These are phyloP conservation scores for Leptoteleia sp. DNA, from an alignment of 1,140 invertebrate species.

Conservation along the genomic window DNA sequence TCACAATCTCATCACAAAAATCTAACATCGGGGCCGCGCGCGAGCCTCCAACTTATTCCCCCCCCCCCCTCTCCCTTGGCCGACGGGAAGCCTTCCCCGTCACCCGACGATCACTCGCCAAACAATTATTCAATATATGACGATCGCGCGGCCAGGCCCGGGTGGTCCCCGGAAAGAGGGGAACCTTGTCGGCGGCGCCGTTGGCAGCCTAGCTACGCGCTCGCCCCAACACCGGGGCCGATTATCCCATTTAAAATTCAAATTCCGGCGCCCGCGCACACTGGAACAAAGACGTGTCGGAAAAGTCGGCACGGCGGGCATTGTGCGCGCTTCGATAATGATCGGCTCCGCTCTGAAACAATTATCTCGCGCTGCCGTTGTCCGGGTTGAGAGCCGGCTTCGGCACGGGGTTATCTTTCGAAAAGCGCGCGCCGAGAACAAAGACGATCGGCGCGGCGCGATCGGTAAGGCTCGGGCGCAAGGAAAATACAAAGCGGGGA, in stretches of 20 bases:
- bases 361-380: slow-evolving; percentile 42
- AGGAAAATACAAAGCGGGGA: slow-evolving; percentile 36
- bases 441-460: slow-evolving; percentile 33
- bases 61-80: too few species aligned
- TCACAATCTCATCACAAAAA: slow-evolving; percentile 54
- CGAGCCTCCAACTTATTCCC: slow-evolving; percentile 23
- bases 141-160: too few species aligned
- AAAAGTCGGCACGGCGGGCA: neutral
- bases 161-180: too few species aligned
- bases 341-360: slow-evolving; percentile 31
- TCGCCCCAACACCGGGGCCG: neutral
- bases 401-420: slow-evolving; percentile 6
- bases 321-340: slow-evolving; percentile 22
- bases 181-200: slow-evolving; percentile 8
- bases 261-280: neutral
- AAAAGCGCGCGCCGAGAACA: slow-evolving; percentile 31
- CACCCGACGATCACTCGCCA: slow-evolving; percentile 29
- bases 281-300: slow-evolving; percentile 16
- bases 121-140: slow-evolving; percentile 28
- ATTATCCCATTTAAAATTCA: slow-evolving; percentile 22
- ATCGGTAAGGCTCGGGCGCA: slow-evolving; percentile 22
- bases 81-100: slow-evolving; percentile 21
- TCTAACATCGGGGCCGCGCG: slow-evolving; percentile 11
- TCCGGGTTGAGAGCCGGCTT: too few species aligned
- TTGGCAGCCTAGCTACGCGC: too few species aligned